Base-by-base conservation (phyloP, 2,888 invertebrate species). In the Clusia tigrina region DNA sequence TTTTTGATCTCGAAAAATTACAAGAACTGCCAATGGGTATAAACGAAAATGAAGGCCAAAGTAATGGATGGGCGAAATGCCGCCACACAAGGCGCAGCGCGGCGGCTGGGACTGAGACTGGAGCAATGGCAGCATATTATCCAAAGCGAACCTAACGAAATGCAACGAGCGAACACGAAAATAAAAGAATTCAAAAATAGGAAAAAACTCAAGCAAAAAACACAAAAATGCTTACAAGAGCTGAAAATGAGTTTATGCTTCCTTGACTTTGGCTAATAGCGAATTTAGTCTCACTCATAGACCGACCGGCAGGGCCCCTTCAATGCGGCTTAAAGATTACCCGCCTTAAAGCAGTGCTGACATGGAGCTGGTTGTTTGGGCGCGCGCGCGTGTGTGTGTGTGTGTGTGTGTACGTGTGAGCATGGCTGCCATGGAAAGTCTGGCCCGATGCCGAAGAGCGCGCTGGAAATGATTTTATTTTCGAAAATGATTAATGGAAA, bases 211-310 rank as follows among this genome's bases (percentile, higher is more conserved):
- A n/a, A n/a, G n/a, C n/a, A n/a, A 59, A 52, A 53, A 42, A 62
- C 57, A 57, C 57, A 62, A 54, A 62, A 62, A 62, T 62, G 62
- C 62, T 54, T 62, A 58, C 62, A 37, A 58, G 26, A 58, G 62
- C 62, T 62, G 62, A 58, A 62, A 62, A 62, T 58, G 53, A 62
- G 62, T 62, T 62, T 62, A 57, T 58, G 62, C 62, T 58, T 58
- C 54, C 58, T 58, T 58, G 62, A 54, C 48, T 62, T 53, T 58
- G 20, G 62, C 62, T 54, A 62, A 62, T 62, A 46, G 62, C 57
- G 53, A 51, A 57, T 51, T 38, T 62, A 26, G 56, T n/a, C 42
- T 42, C 42, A 6, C 2, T n/a, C 42, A n/a, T 17, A 6, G 42
- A 9, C 32, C n/a, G n/a, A n/a, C 42, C 42, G 3, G n/a, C 42